phyloP scores from a whole-genome alignment of 2,888 invertebrate species.

The Ichneumon xanthorius region DNA sequence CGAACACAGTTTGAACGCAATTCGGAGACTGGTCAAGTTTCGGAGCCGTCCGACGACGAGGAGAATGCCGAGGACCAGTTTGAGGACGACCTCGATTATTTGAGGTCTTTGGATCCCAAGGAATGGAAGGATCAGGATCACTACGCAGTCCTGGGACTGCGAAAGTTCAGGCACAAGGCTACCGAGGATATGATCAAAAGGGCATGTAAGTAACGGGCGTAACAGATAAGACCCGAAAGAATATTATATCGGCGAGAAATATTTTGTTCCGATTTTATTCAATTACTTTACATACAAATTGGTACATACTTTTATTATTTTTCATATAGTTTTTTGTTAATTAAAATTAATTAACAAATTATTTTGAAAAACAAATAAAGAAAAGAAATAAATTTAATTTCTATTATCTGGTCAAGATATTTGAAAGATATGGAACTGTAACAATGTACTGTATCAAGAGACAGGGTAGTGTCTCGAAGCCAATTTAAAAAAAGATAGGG shows the following conservation, averaged over 20 bases:
- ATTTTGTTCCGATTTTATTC: neutral
- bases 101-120: slow-evolving; percentile 96
- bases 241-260: neutral
- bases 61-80: slow-evolving; percentile 85
- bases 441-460: too few relatives aligned
- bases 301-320: too few relatives aligned
- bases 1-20: slow-evolving; percentile 79
- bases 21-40: slow-evolving; percentile 70
- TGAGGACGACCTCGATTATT: slow-evolving; percentile 92
- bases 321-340: too few relatives aligned
- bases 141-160: slow-evolving; percentile 97
- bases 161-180: slow-evolving; percentile 92
- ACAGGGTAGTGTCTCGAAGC: too few relatives aligned
- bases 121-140: slow-evolving; percentile 99
- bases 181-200: slow-evolving; percentile 97
- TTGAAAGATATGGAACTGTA: too few relatives aligned
- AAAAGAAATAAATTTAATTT: too few relatives aligned
- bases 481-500: too few relatives aligned
- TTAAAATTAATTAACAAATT: too few relatives aligned
- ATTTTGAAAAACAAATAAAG: too few relatives aligned
- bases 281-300: slow-evolving; percentile 6
- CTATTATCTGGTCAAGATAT: too few relatives aligned
- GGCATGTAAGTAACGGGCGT: slow-evolving; percentile 90
- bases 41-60: slow-evolving; percentile 80
- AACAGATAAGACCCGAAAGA: neutral